Percentiles rank a stretch among this genome's conserved stretches.
Evolutionary conservation across 1,140 invertebrate genomes (phyloP).

Genomic region (Latrodectus geometricus): DNA sequence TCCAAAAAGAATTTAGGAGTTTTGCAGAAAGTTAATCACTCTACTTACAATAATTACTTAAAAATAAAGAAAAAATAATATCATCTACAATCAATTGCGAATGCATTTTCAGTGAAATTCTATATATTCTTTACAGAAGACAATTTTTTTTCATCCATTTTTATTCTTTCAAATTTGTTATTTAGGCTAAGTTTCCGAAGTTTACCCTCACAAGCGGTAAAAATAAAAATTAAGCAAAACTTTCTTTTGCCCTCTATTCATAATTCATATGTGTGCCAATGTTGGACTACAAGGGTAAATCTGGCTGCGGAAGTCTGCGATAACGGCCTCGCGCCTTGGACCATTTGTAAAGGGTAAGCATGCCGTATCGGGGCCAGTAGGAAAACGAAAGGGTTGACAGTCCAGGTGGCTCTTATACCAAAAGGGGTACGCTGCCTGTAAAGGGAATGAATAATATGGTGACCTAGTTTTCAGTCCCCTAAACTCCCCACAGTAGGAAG

Average conservation of each 20-base stretch:
- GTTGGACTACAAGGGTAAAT: neutral
- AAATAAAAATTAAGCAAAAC: no score
- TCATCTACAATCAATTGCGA: no score
- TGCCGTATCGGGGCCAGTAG: constrained; percentile 48
- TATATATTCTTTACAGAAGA: no score
- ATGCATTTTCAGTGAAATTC: no score
- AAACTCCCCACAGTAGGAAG: constrained; percentile 13
- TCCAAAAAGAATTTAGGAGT: no score
- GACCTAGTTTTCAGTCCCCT: constrained; percentile 43
- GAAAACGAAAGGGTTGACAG: constrained; percentile 39
- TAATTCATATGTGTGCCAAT: constrained; percentile 30
- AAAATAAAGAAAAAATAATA: no score
- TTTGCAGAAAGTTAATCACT: no score
- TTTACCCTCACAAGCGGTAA: no score
- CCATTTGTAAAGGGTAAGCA: neutral
- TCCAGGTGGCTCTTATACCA: constrained; percentile 31
- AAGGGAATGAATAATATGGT: constrained; percentile 27
- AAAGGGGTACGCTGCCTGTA: constrained; percentile 21
- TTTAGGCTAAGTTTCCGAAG: no score
- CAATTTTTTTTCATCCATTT: no score
- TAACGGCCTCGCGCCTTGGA: constrained; percentile 33
- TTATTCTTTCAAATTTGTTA: no score
- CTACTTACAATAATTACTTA: no score
- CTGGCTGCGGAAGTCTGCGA: constrained; percentile 8
- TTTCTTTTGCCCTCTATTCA: constrained; percentile 6